Evolutionary conservation across 2,888 invertebrate genomes (phyloP), one percentile per base, ranked within the genome.

Genomic region (Trypoxylon attenuatum): DNA sequence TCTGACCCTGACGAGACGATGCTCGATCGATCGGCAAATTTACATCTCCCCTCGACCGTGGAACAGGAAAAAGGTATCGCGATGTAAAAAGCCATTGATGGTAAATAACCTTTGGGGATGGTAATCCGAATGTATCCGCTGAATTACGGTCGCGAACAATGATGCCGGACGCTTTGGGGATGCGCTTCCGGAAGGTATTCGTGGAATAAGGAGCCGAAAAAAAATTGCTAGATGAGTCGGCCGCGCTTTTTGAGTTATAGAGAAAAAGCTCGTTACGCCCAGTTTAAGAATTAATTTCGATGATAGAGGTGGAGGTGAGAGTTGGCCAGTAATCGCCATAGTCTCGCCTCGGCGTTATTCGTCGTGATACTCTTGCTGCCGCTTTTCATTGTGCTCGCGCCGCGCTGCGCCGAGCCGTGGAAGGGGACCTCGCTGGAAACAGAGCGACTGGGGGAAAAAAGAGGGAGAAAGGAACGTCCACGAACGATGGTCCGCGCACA

Each of bases 401-500:
- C 33, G 42, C 18, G 2, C 18, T 3, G 10, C 16, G 47, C 16
- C 22, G 2, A 10, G 22, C 21, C 16, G 2, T 25, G 27, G 21
- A 33, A 29, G 43, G 29, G 47, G 22, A 45, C 29, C 10, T 45
- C 38, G 27, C 33, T 10, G 29, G 43, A 23, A 46, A 19, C 18
- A 27, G 23, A 6, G 19, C 13, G 21, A 29, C 2, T 38, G 8
- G 33, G 50, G 5, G 10, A 6, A 13, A 23, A 25, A 42, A 8
- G 39, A 47, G 2, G 16, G 53, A 52, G 57, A 43, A 25, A 57
- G 57, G 38, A 55, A 64, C 33, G 57, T 66, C 57, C 50, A 23
- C 54, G 70, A 74, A 78, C 78, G 76, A 10, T 10, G 71, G 74
- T 77, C 65, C 73, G 76, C 76, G 76, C 71, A 56, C 63, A 42